A percentile compares a stretch with the other conserved stretches of the same genome.
phyloP scores from a whole-genome alignment of 1,140 invertebrate genomes.

The Leptopilina clavipes region DNA sequence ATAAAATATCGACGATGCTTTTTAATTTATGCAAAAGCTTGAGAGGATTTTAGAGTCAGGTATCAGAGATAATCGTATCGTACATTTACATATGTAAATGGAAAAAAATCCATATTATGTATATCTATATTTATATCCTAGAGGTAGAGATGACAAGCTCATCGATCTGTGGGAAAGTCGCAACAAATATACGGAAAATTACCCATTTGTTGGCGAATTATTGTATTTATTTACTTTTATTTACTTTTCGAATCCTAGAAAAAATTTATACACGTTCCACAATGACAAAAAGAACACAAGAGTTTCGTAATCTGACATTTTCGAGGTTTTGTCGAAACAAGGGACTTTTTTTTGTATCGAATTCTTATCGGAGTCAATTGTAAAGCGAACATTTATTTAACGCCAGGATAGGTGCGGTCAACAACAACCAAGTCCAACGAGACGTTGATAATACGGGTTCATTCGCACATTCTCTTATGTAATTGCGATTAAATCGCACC shows the following conservation, averaged over 20 bases:
- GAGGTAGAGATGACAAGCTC: neutral
- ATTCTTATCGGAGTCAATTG: slow-evolving; percentile 57
- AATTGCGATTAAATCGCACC: slow-evolving; percentile 49
- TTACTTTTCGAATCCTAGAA: too few relatives aligned
- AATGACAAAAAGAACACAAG: too few relatives aligned
- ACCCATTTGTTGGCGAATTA: too few relatives aligned
- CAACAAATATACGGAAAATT: neutral
- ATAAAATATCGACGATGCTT: neutral
- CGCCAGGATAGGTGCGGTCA: slow-evolving; percentile 61
- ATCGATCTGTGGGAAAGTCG: neutral
- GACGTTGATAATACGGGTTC: slow-evolving; percentile 56
- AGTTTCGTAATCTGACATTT: slow-evolving; percentile 66
- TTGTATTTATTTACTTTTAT: too few relatives aligned
- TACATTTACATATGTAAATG: slow-evolving; percentile 6
- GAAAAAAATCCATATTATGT: too few relatives aligned
- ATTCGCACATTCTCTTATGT: slow-evolving; percentile 53
- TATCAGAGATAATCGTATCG: neutral
- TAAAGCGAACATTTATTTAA: slow-evolving; percentile 58
- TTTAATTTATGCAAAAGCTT: neutral
- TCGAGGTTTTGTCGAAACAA: slow-evolving; percentile 55
- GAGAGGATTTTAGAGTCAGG: neutral
- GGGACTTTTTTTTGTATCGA: slow-evolving; percentile 64
- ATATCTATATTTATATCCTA: neutral
- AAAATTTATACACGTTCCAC: too few relatives aligned
- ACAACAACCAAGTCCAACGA: slow-evolving; percentile 53